phyloP scores from a whole-genome alignment of 2,888 invertebrate species.

The Orthonevra nobilis region DNA sequence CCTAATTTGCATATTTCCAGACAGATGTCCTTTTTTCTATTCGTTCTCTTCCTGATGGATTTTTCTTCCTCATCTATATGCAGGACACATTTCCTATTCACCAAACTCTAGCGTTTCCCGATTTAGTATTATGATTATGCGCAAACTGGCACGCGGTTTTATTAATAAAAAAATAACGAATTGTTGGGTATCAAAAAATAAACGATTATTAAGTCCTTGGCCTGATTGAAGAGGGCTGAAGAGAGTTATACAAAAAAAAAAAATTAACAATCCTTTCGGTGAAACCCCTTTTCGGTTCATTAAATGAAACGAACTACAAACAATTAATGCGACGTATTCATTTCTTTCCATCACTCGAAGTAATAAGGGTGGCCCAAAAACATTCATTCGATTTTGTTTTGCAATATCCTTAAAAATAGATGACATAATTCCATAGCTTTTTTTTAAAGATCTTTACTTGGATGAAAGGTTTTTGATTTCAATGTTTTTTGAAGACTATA shows the following conservation, averaged over 20 bases:
- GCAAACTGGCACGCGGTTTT: conserved; percentile 68
- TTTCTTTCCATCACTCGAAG: no score
- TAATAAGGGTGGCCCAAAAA: no score
- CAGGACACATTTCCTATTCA: conserved; percentile 50
- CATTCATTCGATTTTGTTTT: no score
- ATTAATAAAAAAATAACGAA: conserved; percentile 49
- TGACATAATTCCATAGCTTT: no score
- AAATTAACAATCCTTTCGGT: conserved; percentile 2
- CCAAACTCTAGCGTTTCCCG: conserved; percentile 27
- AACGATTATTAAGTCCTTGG: conserved; percentile 27
- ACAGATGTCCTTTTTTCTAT: conserved; percentile 67
- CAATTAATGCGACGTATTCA: no score
- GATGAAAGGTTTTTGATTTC: no score
- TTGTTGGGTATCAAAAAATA: not conserved
- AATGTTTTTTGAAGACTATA: no score
- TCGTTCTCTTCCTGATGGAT: conserved; percentile 37
- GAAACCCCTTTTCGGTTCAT: conserved; percentile 50
- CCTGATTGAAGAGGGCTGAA: conserved; percentile 16
- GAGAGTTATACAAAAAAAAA: conserved; percentile 3
- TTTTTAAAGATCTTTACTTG: no score
- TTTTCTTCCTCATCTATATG: conserved; percentile 54
- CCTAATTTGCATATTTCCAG: conserved; percentile 69
- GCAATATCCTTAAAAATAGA: no score
- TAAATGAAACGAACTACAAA: no score
- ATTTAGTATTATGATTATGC: conserved; percentile 59